Percentiles rank a stretch among this genome's conserved stretches.
These are phyloP conservation scores for Phoenoteleia sp. DNA, from an alignment of 2,888 invertebrate genomes.

Conservation along the genomic window DNA sequence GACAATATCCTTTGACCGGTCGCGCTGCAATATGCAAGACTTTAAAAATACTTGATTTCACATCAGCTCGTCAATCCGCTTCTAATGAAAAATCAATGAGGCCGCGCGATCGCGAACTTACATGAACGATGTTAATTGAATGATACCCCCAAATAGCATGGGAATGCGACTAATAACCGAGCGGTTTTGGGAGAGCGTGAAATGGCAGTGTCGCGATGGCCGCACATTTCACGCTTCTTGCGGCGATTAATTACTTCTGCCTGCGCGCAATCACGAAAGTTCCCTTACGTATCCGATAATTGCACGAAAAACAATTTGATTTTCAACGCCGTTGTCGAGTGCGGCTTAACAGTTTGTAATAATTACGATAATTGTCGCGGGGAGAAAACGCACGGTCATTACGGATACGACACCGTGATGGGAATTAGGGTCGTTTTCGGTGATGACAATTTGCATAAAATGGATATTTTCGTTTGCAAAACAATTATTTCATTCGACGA, in stretches of 20 bases:
- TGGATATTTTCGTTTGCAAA: too few species aligned
- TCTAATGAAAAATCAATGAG: conserved; percentile 54
- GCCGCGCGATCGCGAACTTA: conserved; percentile 3
- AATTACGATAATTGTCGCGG: conserved; percentile 41
- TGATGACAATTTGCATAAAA: too few species aligned
- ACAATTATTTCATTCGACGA: too few species aligned
- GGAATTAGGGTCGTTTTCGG: not conserved
- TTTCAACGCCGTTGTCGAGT: conserved; percentile 12
- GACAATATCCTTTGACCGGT: conserved; percentile 54
- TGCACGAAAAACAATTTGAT: conserved; percentile 48
- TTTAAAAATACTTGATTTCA: conserved; percentile 40
- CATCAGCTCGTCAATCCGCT: conserved; percentile 40
- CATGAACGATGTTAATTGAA: not conserved
- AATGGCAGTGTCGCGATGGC: not conserved
- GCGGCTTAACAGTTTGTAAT: conserved; percentile 36
- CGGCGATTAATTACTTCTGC: conserved; percentile 18
- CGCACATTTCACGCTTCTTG: conserved; percentile 35
- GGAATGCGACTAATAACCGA: conserved; percentile 6
- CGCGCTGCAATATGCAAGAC: conserved; percentile 29
- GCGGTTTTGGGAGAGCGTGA: conserved; percentile 13
- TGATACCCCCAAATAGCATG: not conserved
- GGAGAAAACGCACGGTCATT: conserved; percentile 29
- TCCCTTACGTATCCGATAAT: conserved; percentile 24
- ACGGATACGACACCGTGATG: not conserved
- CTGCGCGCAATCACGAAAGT: conserved; percentile 7